Percentiles rank a stretch among this genome's conserved stretches.
These are phyloP conservation scores for Echinops telfairi DNA, from an alignment of 2,113 vertebrate species.

Conservation along the genomic window DNA sequence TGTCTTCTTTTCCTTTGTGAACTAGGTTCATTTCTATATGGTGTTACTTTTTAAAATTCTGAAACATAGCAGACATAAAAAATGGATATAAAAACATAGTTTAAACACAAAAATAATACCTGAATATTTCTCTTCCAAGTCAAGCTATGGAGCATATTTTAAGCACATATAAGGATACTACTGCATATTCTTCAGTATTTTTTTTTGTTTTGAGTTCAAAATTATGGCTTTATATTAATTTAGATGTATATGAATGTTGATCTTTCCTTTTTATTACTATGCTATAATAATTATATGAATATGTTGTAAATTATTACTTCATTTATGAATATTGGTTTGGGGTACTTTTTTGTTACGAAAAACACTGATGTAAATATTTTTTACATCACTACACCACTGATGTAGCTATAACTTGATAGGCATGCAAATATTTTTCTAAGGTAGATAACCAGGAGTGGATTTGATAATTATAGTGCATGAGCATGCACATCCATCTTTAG, in stretches of 20 bases:
- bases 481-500: fast-evolving
- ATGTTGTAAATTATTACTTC: not conserved
- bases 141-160: not conserved
- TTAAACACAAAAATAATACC: not conserved
- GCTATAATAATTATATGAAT: not conserved
- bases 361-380: not conserved
- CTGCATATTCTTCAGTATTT: not conserved
- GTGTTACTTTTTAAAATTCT: not conserved
- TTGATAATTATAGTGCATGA: not conserved
- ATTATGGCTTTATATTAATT: not conserved
- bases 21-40: not conserved
- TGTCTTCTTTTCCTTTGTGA: not conserved
- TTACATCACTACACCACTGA: too few species aligned
- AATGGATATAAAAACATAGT: not conserved
- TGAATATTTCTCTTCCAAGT: not conserved
- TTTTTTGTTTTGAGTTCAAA: not conserved
- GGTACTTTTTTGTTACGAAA: not conserved
- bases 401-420: not conserved
- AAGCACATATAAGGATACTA: not conserved
- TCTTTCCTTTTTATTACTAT: not conserved
- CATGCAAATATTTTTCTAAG: not conserved
- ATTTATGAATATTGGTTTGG: not conserved
- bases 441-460: not conserved
- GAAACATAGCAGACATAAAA: not conserved
- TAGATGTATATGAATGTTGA: not conserved